A percentile compares a stretch with the other conserved stretches of the same genome.
Evolutionary conservation across 2,797 vertebrate species (phyloP).

Genomic region (Pangasius sanitwongsei): DNA sequence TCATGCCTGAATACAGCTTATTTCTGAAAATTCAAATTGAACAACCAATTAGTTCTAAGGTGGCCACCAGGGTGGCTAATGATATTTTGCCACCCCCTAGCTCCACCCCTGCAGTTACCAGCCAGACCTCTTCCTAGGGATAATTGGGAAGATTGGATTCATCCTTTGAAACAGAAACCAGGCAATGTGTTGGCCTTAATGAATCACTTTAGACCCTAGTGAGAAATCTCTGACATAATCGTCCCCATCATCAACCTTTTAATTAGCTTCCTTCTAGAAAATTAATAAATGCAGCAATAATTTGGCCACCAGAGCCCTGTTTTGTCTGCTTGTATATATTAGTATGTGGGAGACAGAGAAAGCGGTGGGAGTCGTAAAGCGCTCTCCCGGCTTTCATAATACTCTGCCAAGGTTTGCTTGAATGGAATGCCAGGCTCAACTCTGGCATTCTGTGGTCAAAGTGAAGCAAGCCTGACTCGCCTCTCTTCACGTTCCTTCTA

Average conservation of each 20-base stretch:
- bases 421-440: slow-evolving; percentile 36
- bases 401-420: slow-evolving; percentile 16
- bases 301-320: slow-evolving; percentile 74
- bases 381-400: background rate
- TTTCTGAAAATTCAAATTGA: background rate
- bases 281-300: slow-evolving; percentile 78
- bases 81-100: background rate
- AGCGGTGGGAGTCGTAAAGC: slow-evolving; percentile 23
- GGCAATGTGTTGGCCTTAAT: slow-evolving; percentile 63
- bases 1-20: background rate
- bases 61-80: background rate
- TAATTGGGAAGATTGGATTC: slow-evolving; percentile 53
- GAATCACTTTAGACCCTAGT: slow-evolving; percentile 62
- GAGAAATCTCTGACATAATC: slow-evolving; percentile 73
- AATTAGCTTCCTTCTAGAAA: slow-evolving; percentile 73
- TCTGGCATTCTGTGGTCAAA: slow-evolving; percentile 43
- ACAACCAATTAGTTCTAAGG: background rate
- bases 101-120: slow-evolving; percentile 1
- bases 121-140: slow-evolving; percentile 31
- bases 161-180: slow-evolving; percentile 37
- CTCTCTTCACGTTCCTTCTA: slow-evolving; percentile 36
- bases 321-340: slow-evolving; percentile 36
- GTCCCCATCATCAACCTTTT: slow-evolving; percentile 77
- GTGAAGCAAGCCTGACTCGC: slow-evolving; percentile 29
- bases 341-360: slow-evolving; percentile 33